Percentiles rank a stretch among this genome's conserved stretches.
These are phyloP conservation scores for Metellina segmentata DNA, from an alignment of 2,888 invertebrate species.

Conservation along the genomic window DNA sequence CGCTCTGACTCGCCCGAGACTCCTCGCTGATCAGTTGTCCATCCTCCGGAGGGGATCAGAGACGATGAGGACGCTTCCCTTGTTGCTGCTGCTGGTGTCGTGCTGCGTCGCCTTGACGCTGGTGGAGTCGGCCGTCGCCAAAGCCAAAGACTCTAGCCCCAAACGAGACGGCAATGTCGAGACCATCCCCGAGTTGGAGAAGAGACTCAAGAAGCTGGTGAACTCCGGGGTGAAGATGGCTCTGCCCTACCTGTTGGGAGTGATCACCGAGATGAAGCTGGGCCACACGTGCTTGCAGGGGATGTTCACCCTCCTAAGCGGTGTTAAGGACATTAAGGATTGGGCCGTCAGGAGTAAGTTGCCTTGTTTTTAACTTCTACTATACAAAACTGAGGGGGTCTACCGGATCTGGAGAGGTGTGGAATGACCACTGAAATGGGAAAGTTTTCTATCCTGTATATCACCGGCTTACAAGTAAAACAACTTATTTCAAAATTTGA, in stretches of 20 bases:
- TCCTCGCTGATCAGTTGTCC: constrained; percentile 24
- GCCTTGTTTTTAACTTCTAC: background rate
- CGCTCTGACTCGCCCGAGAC: background rate
- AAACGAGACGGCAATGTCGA: background rate
- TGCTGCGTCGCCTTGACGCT: background rate
- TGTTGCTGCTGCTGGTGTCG: constrained; percentile 3
- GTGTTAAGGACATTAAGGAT: constrained; percentile 67
- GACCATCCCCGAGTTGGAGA: constrained; percentile 60
- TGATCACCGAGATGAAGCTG: constrained; percentile 53
- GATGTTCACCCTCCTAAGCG: constrained; percentile 49
- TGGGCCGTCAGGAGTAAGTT: constrained; percentile 78
- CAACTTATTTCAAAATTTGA: background rate
- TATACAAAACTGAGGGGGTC: background rate
- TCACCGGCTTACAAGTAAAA: background rate
- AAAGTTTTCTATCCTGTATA: background rate
- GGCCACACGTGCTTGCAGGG: constrained; percentile 32
- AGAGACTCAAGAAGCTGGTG: constrained; percentile 64
- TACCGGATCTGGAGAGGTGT: background rate
- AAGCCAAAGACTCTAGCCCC: background rate
- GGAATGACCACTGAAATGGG: too few relatives aligned
- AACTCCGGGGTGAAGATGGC: constrained; percentile 69
- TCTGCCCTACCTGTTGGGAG: constrained; percentile 58
- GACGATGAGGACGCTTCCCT: constrained; percentile 1
- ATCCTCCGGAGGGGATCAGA: constrained; percentile 17
- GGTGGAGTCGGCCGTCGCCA: background rate